Percentiles rank a stretch among this genome's conserved stretches.
These are phyloP conservation scores for Pristis pectinata DNA, from an alignment of 2,797 vertebrate genomes.

Conservation along the genomic window DNA sequence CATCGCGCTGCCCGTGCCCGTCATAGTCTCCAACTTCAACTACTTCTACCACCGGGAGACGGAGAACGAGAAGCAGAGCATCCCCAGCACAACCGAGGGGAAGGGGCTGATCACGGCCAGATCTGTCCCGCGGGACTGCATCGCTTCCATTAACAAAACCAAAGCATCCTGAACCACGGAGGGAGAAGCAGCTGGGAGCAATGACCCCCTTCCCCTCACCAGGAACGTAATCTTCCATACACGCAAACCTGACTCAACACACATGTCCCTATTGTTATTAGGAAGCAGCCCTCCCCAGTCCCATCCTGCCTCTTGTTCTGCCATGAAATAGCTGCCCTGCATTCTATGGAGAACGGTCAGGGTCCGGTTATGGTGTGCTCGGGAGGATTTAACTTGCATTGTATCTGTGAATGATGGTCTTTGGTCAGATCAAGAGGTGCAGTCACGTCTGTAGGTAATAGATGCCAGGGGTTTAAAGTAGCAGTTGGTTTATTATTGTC, in stretches of 20 bases:
- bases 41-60: slow-evolving; percentile 97
- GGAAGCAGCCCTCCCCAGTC: too few relatives aligned
- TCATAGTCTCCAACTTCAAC: slow-evolving; percentile 98
- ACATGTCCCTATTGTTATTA: too few relatives aligned
- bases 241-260: not conserved
- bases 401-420: too few relatives aligned
- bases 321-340: too few relatives aligned
- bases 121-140: slow-evolving; percentile 67
- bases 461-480: too few relatives aligned
- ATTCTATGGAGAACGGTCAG: too few relatives aligned
- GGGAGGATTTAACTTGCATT: too few relatives aligned
- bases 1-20: slow-evolving; percentile 90
- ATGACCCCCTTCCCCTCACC: not conserved
- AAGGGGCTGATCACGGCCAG: slow-evolving; percentile 66
- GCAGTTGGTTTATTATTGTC: too few relatives aligned
- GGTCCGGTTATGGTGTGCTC: too few relatives aligned
- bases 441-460: too few relatives aligned
- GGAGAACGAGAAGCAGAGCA: slow-evolving; percentile 76
- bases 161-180: slow-evolving; percentile 66
- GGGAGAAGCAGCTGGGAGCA: not conserved
- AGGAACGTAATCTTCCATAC: not conserved
- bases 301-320: too few relatives aligned
- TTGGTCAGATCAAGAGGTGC: too few relatives aligned
- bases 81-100: slow-evolving; percentile 61
- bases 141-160: slow-evolving; percentile 77